Evolutionary conservation across 2,797 vertebrate species (phyloP), one percentile per base, ranked within the genome.

Genomic region (Galagoides demidoff): DNA sequence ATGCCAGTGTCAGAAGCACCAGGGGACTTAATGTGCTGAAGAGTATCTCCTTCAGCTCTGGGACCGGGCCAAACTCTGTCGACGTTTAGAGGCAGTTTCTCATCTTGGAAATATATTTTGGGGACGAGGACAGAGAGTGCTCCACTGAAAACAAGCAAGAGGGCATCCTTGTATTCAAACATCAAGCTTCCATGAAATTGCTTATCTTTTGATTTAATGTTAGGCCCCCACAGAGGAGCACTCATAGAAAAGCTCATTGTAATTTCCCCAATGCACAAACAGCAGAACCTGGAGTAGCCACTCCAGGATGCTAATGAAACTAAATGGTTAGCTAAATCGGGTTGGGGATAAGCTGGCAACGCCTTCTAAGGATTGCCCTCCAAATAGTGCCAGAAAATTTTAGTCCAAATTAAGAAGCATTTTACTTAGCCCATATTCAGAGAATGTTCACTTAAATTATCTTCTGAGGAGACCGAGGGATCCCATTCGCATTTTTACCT

Each of bases 201-300:
- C 19, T 93, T 68, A 96, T 93, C 19, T 86, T 95, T 95, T 84
- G 8, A 92, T 95, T 96, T 94, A 90, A 96, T 96, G 94, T 95
- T 78, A 96, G 93, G 84, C 89, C 45, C 39, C n/a, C 90, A 74
- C 25, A 95, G 81, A 93, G 57, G 55, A 90, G 29, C 81, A 83
- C 52, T 96, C 95, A 76, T 5, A 95, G 16, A 89, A 95, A 96
- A 92, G 22, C 49, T 89, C 19, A 22, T 43, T 49, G 61, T 55
- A 19, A 73, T 70, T 79, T n/a, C 3, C 6, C 6, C n/a, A 29
- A 59, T 77, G 16, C 70, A 39, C 14, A n/a, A 86, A 79, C 5
- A 57, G 31, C 27, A 79, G 29, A 84, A 63, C 7, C 8, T 31
- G 19, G 11, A 81, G 13, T 4, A 6, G 31, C 27, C 9, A 27